Evolutionary conservation across 2,113 vertebrate genomes (phyloP).

Genomic region (Pelecanus crispus): DNA sequence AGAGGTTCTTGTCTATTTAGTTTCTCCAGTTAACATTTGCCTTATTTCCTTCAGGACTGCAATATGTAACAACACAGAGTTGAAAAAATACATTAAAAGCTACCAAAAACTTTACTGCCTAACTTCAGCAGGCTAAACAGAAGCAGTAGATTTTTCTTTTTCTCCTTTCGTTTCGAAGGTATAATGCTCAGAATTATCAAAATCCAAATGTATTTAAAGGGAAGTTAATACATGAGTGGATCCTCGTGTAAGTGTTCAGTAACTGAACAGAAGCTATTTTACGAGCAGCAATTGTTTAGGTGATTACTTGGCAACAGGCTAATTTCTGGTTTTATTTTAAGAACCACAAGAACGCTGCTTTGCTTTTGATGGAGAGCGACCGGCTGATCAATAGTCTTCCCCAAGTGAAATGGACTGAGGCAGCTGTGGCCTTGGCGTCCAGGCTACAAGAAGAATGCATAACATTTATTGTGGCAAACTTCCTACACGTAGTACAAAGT

Average conservation of each 20-base stretch:
- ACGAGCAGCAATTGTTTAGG: not conserved
- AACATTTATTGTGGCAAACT: constrained; percentile 77
- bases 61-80: not conserved
- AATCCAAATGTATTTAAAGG: not conserved
- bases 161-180: not conserved
- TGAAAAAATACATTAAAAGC: not conserved
- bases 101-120: not conserved
- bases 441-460: constrained; percentile 85
- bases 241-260: not conserved
- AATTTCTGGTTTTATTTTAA: constrained; percentile 63
- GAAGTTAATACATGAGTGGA: not conserved
- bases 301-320: constrained; percentile 4
- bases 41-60: not conserved
- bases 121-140: not conserved
- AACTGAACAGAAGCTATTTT: not conserved
- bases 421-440: constrained; percentile 76
- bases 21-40: not conserved
- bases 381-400: constrained; percentile 85
- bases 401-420: constrained; percentile 90
- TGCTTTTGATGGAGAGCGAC: constrained; percentile 84
- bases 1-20: not conserved
- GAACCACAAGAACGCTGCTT: constrained; percentile 82
- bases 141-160: not conserved
- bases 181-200: not conserved
- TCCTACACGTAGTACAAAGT: constrained; percentile 76